Evolutionary conservation across 2,113 vertebrate genomes (phyloP).

Genomic region (Guaruba guarouba): DNA sequence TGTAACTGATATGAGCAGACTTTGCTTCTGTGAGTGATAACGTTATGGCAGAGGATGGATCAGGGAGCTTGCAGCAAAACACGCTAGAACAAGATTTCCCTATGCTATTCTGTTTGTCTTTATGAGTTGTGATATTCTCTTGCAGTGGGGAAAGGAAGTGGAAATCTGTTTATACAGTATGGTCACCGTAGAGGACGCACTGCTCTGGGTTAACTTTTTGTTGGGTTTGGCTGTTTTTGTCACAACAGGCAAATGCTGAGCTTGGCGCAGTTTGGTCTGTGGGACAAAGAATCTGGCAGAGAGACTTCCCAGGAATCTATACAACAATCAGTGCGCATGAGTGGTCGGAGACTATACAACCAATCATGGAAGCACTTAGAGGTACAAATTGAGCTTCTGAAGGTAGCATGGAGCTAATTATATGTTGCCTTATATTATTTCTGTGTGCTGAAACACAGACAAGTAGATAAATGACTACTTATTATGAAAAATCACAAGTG

Average conservation of each 20-base stretch:
- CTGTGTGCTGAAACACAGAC: not conserved
- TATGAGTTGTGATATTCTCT: no score
- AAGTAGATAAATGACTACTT: not conserved
- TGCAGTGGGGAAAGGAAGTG: not conserved
- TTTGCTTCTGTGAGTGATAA: not conserved
- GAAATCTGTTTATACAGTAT: not conserved
- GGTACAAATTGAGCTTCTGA: slow-evolving; percentile 69
- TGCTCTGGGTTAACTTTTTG: not conserved
- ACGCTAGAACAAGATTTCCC: not conserved
- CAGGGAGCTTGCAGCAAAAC: not conserved
- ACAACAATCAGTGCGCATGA: slow-evolving; percentile 84
- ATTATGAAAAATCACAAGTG: not conserved
- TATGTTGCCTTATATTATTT: not conserved
- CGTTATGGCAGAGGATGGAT: not conserved
- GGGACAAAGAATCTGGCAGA: slow-evolving; percentile 94
- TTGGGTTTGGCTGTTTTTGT: not conserved
- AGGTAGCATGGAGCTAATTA: not conserved
- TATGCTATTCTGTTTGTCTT: not conserved
- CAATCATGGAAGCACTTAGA: slow-evolving; percentile 93
- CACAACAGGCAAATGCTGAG: slow-evolving; percentile 87
- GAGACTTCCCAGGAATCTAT: slow-evolving; percentile 96
- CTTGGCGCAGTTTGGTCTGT: slow-evolving; percentile 91
- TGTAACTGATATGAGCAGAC: not conserved
- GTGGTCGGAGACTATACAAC: slow-evolving; percentile 92
- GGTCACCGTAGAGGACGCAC: not conserved